Base-by-base conservation (phyloP, 1,140 invertebrate genomes). In the Leptopilina boulardi region DNA sequence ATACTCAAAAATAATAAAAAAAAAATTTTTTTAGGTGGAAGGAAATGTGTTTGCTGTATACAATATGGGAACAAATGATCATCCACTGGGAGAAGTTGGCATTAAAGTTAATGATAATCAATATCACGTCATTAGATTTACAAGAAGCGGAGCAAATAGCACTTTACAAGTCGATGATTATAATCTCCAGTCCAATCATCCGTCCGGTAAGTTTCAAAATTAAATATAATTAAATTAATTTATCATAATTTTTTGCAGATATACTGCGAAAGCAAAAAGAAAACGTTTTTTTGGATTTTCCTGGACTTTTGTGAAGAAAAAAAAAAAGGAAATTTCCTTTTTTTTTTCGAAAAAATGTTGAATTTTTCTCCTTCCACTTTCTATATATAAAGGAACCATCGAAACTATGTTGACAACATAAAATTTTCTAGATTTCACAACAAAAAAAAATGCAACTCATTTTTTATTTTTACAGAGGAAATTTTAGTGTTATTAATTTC, bases 41-140 rank as follows among this genome's bases (percentile, higher is more conserved):
- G 98, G 97, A 9, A 97, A 98, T 82, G 93, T 99, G 0, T 96
- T 98, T 86, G 95, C 97, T 86, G 95, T 98, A 1, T 99, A 99
- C 89, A 99, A 99, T 87, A 95, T 99, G 89, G 98, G 98, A 0
- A 96, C 95, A 3, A 95, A 95, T 75, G 97, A 98, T 86, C 95
- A 98, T 88, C 97, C 97, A 0, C 93, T 99, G n/a, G 97, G 96
- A 15, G 97, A 98, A 88, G 94, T 96, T 75, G 95, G 94, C 38
- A 93, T 96, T 1, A 95, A 96, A 89, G 96, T 99, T 0, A 98
- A 98, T 87, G 98, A 99, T 83, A 97, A 98, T 78, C 93, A 95
- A 47, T 99, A 99, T 89, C 98, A 99, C 89, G 96, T 99, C 15
- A 94, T 99, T 0, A 92, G 96, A 82, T 98, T 99, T 87, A 97